Evolutionary conservation across 2,797 vertebrate genomes (phyloP).

Genomic region (Prionace glauca): DNA sequence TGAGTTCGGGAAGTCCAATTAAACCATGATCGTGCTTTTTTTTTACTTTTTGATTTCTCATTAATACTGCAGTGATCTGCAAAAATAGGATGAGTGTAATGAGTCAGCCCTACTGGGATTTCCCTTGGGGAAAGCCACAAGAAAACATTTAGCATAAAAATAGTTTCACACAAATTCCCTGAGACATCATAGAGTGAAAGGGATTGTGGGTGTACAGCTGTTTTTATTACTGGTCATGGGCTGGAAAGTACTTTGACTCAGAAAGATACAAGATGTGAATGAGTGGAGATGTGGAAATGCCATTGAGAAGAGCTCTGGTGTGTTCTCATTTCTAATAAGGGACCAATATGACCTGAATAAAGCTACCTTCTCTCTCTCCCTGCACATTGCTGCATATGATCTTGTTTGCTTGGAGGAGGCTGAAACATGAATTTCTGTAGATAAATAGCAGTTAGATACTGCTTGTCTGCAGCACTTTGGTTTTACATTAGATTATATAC

Average conservation of each 20-base stretch:
- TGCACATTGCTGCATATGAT: neutral
- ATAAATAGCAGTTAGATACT: neutral
- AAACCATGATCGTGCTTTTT: neutral
- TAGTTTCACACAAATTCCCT: neutral
- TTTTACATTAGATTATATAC: neutral
- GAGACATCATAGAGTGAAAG: constrained; percentile 6
- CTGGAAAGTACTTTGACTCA: constrained; percentile 32
- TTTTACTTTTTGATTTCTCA: neutral
- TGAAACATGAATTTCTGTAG: neutral
- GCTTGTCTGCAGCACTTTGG: neutral
- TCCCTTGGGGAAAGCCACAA: neutral
- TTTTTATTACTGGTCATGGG: neutral
- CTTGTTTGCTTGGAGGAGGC: neutral
- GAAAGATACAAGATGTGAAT: neutral
- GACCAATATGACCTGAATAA: neutral
- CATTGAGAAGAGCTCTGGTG: too few relatives aligned
- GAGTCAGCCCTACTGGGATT: neutral
- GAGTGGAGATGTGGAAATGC: neutral
- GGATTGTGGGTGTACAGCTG: constrained; percentile 22
- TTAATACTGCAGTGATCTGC: neutral
- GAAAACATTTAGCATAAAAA: neutral
- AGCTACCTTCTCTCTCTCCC: neutral
- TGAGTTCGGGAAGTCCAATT: neutral
- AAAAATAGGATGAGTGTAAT: neutral
- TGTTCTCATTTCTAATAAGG: neutral